phyloP scores from a whole-genome alignment of 1,140 invertebrate genomes.

The Euwallacea fornicatus region DNA sequence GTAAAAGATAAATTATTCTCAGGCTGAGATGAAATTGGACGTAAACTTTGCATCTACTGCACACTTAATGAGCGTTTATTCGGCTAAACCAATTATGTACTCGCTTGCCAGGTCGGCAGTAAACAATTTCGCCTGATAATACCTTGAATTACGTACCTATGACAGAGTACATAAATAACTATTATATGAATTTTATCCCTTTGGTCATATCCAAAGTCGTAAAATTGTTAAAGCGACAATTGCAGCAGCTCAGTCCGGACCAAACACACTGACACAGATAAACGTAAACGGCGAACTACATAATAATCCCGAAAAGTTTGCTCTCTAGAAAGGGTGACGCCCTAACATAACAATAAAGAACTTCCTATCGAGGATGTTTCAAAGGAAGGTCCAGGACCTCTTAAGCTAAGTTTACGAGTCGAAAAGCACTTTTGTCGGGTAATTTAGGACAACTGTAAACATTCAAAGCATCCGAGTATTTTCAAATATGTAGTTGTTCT shows the following conservation, averaged over 20 bases:
- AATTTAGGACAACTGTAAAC: slow-evolving; percentile 14
- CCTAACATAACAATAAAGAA: slow-evolving; percentile 26
- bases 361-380: slow-evolving; percentile 16
- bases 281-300: slow-evolving; percentile 24
- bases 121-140: too few species aligned
- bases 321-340: slow-evolving; percentile 11
- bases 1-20: too few species aligned
- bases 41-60: too few species aligned
- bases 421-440: slow-evolving; percentile 18
- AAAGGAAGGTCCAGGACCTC: slow-evolving; percentile 21
- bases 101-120: too few species aligned
- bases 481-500: neutral
- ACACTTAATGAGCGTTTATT: too few species aligned
- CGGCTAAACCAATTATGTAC: too few species aligned
- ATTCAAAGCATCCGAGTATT: neutral
- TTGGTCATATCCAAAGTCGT: neutral
- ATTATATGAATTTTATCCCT: too few species aligned
- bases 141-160: too few species aligned
- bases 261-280: slow-evolving; percentile 19
- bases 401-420: slow-evolving; percentile 14
- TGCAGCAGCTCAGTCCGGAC: neutral
- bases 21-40: too few species aligned
- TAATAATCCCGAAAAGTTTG: slow-evolving; percentile 21
- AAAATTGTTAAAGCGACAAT: slow-evolving; percentile 1
- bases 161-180: too few species aligned